Conservation (phyloP, 2,888 invertebrate genomes). For the Drosophila percnosoma region DNA sequence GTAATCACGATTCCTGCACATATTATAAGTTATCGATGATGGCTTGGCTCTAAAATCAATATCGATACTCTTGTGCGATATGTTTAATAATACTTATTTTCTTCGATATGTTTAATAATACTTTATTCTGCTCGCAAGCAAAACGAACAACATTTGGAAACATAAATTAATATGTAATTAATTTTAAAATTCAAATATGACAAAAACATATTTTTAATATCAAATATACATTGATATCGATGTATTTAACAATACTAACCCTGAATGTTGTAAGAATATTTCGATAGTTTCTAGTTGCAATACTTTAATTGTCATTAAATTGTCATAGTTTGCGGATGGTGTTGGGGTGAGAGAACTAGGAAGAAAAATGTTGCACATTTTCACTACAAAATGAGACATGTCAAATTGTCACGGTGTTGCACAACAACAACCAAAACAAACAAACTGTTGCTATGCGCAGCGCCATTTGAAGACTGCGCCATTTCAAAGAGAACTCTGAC, state of each 20-base stretch:
- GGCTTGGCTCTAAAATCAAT: too few relatives aligned
- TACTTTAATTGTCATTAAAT: not conserved
- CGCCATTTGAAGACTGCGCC: not conserved
- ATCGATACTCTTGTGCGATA: not conserved
- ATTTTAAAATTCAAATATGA: too few relatives aligned
- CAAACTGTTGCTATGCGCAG: slow-evolving; percentile 1
- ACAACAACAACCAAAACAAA: not conserved
- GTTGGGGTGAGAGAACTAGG: too few relatives aligned
- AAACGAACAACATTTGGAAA: not conserved
- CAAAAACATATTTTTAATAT: not conserved
- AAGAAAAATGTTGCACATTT: not conserved
- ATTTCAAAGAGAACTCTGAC: not conserved
- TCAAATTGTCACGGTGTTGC: not conserved
- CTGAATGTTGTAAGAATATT: not conserved
- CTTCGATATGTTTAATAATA: not conserved
- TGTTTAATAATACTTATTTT: not conserved
- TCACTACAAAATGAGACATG: not conserved
- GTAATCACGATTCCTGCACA: slow-evolving; percentile 39
- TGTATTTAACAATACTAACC: not conserved
- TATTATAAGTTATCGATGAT: slow-evolving; percentile 3
- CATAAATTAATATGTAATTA: not conserved
- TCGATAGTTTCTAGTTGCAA: not conserved
- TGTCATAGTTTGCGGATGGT: not conserved
- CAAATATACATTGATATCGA: not conserved
- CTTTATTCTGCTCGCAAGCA: not conserved